Percentiles rank a stretch among this genome's conserved stretches.
Conservation (phyloP, 2,888 invertebrate genomes). For the Heliconius charithonia region DNA sequence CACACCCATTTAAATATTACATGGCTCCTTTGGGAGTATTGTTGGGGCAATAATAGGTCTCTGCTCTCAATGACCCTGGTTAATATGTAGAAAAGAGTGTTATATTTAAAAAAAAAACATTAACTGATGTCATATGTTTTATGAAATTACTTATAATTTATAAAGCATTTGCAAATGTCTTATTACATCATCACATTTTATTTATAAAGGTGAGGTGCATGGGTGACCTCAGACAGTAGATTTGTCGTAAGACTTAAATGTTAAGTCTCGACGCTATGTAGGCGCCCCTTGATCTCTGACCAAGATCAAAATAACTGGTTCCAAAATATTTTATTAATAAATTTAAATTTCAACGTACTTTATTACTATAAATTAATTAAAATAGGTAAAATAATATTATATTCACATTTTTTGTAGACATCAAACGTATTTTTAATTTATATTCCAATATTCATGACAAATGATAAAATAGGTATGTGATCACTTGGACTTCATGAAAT, state of each 20-base stretch:
- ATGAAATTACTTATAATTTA: constrained; percentile 6
- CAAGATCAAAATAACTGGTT: constrained; percentile 34
- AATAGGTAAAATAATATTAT: background rate
- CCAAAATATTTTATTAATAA: background rate
- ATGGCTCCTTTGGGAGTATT: background rate
- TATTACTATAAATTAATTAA: constrained; percentile 12
- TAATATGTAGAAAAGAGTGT: background rate
- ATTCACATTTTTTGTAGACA: background rate
- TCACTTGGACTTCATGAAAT: too few species aligned
- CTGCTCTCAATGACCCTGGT: background rate
- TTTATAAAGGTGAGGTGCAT: constrained; percentile 68
- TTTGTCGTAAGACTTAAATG: constrained; percentile 34
- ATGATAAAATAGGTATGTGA: background rate
- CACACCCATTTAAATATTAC: too few species aligned
- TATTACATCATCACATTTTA: constrained; percentile 66
- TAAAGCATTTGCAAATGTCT: constrained; percentile 49
- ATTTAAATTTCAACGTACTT: background rate
- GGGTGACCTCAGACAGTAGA: constrained; percentile 59
- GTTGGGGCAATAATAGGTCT: background rate
- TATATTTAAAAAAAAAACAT: background rate
- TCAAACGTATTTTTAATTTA: background rate
- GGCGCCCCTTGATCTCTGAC: constrained; percentile 18
- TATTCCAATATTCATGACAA: background rate
- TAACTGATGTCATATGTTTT: background rate
- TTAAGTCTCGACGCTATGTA: constrained; percentile 28